Evolutionary conservation across 1,140 invertebrate genomes (phyloP).

Genomic region (Globodera rostochiensis): DNA sequence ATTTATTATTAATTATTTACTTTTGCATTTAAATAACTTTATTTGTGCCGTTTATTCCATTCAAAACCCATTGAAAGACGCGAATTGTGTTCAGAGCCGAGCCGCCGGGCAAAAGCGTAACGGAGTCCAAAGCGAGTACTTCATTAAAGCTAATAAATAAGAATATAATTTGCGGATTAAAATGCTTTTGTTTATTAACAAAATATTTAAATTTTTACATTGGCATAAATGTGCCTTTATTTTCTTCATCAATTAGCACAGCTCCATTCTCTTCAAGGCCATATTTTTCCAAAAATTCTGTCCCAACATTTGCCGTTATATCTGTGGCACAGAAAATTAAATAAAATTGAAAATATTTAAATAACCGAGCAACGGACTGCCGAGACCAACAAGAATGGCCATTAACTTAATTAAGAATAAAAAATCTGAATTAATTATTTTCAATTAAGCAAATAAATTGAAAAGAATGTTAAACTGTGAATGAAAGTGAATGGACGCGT

Average conservation of each 20-base stretch:
- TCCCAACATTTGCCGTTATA: neutral
- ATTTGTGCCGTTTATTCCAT: neutral
- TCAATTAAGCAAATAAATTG: too few relatives aligned
- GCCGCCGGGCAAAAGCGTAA: slow-evolving; percentile 78
- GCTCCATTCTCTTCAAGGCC: slow-evolving; percentile 2
- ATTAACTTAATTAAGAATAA: neutral
- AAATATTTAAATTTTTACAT: neutral
- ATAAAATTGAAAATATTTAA: neutral
- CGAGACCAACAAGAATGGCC: slow-evolving; percentile 6
- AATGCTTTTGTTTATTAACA: too few relatives aligned
- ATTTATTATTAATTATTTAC: neutral
- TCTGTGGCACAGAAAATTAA: neutral
- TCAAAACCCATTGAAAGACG: slow-evolving; percentile 74
- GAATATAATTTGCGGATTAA: neutral
- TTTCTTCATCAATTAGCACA: neutral
- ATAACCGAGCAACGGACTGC: slow-evolving; percentile 2
- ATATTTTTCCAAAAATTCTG: neutral
- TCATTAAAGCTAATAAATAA: neutral
- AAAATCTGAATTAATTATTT: too few relatives aligned
- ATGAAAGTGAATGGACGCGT: too few relatives aligned
- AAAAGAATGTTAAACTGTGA: too few relatives aligned
- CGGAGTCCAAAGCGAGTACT: neutral
- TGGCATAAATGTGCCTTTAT: neutral
- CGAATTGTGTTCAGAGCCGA: slow-evolving; percentile 90
- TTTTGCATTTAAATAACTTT: neutral